Percentiles rank a stretch among this genome's conserved stretches.
Evolutionary conservation across 1,140 invertebrate genomes (phyloP).

Genomic region (Oncopeltus fasciatus): DNA sequence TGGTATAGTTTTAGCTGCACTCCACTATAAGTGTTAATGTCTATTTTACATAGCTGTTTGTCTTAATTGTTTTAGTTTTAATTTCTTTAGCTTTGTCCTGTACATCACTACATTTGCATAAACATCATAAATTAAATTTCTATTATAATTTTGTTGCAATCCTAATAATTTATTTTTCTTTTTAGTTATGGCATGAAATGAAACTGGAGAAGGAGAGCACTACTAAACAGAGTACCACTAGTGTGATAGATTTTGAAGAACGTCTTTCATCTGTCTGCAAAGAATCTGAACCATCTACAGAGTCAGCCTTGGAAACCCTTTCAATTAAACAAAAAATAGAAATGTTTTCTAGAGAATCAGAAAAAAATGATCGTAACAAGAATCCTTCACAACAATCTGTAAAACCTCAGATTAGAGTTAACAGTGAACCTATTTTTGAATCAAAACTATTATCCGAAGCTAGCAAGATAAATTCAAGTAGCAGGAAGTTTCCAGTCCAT

Average conservation of each 20-base stretch:
- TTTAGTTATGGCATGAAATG: slow-evolving; percentile 49
- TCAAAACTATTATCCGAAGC: slow-evolving; percentile 4
- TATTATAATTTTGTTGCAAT: background rate
- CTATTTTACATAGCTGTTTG: too few relatives aligned
- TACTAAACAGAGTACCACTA: slow-evolving; percentile 16
- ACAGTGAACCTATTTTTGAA: slow-evolving; percentile 16
- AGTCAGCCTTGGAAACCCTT: slow-evolving; percentile 6
- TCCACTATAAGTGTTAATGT: too few relatives aligned
- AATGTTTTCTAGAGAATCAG: slow-evolving; percentile 19
- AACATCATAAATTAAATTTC: background rate
- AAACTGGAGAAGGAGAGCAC: slow-evolving; percentile 31
- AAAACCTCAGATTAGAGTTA: slow-evolving; percentile 15
- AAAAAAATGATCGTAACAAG: slow-evolving; percentile 18
- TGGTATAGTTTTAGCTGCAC: too few relatives aligned
- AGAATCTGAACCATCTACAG: background rate
- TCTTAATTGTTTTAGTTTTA: too few relatives aligned
- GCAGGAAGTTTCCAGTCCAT: background rate
- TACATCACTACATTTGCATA: too few relatives aligned
- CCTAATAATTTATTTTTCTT: slow-evolving; percentile 12
- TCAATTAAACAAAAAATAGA: slow-evolving; percentile 22
- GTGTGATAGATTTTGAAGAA: slow-evolving; percentile 19
- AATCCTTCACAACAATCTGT: background rate
- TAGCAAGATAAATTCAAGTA: background rate
- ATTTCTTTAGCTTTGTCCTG: too few relatives aligned
- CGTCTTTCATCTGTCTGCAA: slow-evolving; percentile 10